Conservation (phyloP, 2,113 vertebrate species). For the Lethenteron reissneri region DNA sequence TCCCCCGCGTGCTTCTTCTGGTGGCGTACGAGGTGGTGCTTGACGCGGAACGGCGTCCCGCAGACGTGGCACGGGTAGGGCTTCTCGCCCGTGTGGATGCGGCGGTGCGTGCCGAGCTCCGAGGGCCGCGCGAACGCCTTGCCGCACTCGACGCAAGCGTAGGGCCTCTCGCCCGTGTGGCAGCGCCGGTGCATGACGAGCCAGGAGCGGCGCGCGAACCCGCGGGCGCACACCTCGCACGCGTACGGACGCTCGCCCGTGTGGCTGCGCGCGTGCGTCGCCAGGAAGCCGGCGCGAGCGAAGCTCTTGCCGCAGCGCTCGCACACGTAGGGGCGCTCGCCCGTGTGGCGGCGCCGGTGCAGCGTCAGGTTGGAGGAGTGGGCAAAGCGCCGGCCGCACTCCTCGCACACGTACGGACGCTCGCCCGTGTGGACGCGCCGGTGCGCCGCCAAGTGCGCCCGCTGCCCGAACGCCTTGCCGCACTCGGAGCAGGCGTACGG, state of each 20-base stretch:
- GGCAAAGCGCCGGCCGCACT: constrained; percentile 18
- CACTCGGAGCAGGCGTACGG: constrained; percentile 8
- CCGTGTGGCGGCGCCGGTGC: constrained; percentile 19
- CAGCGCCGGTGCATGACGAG: constrained; percentile 10
- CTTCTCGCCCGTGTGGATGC: constrained; percentile 21
- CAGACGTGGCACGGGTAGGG: constrained; percentile 4
- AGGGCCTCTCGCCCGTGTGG: constrained; percentile 45
- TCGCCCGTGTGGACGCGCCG: constrained; percentile 15
- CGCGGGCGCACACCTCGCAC: constrained; percentile 13
- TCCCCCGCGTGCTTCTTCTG: not conserved
- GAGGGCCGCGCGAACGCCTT: constrained; percentile 21
- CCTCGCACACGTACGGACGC: constrained; percentile 16
- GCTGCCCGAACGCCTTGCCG: constrained; percentile 9
- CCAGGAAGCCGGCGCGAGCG: constrained; percentile 15
- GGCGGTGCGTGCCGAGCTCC: constrained; percentile 19
- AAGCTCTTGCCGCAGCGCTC: constrained; percentile 16
- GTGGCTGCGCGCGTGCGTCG: constrained; percentile 16
- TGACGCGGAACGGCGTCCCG: not conserved
- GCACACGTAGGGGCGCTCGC: constrained; percentile 16
- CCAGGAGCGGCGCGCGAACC: constrained; percentile 11
- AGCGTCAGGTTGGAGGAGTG: constrained; percentile 15
- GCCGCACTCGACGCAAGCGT: constrained; percentile 21
- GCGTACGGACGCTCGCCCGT: constrained; percentile 15
- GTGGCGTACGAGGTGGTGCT: not conserved
- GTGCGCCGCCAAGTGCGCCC: constrained; percentile 14